Conservation (phyloP, 2,797 vertebrate genomes). For the Falco naumanni region DNA sequence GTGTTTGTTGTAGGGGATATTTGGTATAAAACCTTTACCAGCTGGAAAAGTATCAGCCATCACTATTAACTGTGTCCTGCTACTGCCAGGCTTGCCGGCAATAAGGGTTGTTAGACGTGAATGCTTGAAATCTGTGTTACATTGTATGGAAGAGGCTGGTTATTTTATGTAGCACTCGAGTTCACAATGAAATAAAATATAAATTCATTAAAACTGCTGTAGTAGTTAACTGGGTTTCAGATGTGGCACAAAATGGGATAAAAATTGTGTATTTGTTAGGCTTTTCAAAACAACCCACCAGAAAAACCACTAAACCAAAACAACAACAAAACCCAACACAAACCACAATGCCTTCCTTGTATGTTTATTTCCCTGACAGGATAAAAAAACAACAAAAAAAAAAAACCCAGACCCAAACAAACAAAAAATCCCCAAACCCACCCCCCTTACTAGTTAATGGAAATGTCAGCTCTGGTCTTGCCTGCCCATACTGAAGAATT, state of each 20-base stretch:
- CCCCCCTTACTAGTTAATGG: neutral
- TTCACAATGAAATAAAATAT: neutral
- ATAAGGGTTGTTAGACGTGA: neutral
- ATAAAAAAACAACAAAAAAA: neutral
- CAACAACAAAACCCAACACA: neutral
- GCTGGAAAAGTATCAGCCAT: neutral
- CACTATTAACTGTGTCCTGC: neutral
- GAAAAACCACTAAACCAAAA: neutral
- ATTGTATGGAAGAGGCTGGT: neutral
- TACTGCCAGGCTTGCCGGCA: neutral
- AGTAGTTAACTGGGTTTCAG: neutral
- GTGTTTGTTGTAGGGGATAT: neutral
- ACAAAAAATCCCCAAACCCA: neutral
- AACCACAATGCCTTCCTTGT: neutral
- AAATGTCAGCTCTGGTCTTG: neutral
- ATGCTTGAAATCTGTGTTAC: neutral
- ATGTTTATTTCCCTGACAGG: neutral
- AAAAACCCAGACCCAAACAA: neutral
- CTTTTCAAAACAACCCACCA: neutral
- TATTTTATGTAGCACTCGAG: neutral
- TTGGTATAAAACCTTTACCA: neutral
- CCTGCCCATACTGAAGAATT: neutral
- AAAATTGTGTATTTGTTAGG: neutral
- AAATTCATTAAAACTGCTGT: neutral
- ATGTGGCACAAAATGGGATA: neutral